Evolutionary conservation across 2,113 vertebrate genomes (phyloP), one percentile per base, ranked within the genome.

Genomic region (Rhipidura dahli): DNA sequence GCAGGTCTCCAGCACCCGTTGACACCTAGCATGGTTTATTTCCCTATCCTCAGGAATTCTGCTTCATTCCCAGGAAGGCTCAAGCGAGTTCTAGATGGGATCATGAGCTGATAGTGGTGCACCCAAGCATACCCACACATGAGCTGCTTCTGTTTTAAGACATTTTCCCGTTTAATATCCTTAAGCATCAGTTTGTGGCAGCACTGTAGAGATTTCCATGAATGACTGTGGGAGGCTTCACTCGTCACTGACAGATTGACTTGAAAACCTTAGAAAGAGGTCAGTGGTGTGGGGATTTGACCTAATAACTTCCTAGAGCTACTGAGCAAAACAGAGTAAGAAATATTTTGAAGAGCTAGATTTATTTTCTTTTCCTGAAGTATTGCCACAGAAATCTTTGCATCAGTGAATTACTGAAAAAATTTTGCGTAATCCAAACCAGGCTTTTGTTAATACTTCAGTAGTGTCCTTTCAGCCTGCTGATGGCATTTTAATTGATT

Each of bases 401-500:
- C 33, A 61, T 57, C 50, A 61, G 27, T 33, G 75, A 65, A 1
- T 37, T 54, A 56, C 70, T 85, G 70, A 39, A 60, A 14, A 30
- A 61, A 20, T 88, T 94, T 80, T 71, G 80, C 79, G 39, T 96
- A 93, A 96, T 93, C 84, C 85, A 73, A 86, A 59, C 45, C 11
- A 65, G 72, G 78, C 66, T 95, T 93, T 72, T 89, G 66, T 87
- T 89, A 64, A 77, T 65, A 64, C 60, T 81, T 83, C 72, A 24
- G 37, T 51, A 21, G 77, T 56, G 49, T 93, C 73, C 84, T 93
- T 91, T 93, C 76, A 86, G 11, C 27, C 24, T 0, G 0, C 59
- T 93, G 77, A 90, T 92, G 35, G 72, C 0, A 0, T 85, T 95
- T 83, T 83, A 97, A 94, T 90, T 94, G 73, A 80, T 96, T 95